Evolutionary conservation across 2,113 vertebrate genomes (phyloP).

Genomic region (Phoenicopterus ruber): DNA sequence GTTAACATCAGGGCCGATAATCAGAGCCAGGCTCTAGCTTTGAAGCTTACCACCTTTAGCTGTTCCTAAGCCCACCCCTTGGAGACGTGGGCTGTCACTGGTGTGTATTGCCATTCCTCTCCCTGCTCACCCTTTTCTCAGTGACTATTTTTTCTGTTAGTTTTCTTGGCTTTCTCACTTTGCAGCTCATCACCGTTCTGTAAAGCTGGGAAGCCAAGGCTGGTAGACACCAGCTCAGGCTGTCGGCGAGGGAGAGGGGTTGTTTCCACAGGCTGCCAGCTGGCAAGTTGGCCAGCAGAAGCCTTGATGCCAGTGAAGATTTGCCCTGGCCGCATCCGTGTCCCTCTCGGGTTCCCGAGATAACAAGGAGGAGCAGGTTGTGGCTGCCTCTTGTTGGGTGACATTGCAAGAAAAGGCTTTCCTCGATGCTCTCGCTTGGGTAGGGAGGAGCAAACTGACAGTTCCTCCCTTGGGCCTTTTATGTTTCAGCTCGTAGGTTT

Average conservation of each 20-base stretch:
- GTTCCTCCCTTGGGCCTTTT: neutral
- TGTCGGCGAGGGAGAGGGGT: neutral
- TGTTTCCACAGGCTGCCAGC: neutral
- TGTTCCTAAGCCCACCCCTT: neutral
- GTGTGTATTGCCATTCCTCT: neutral
- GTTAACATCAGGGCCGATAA: neutral
- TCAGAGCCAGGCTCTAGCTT: neutral
- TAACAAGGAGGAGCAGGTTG: neutral
- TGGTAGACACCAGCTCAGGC: neutral
- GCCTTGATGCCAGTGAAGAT: neutral
- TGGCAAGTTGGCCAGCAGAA: neutral
- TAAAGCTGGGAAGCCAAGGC: neutral
- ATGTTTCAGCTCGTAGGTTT: neutral
- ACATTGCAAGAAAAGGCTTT: neutral
- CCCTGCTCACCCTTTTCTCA: neutral
- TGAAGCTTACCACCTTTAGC: neutral
- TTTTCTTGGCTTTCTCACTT: neutral
- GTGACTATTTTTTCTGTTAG: neutral
- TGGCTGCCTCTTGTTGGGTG: neutral
- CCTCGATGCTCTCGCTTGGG: neutral
- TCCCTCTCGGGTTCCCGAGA: neutral
- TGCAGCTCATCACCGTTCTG: neutral
- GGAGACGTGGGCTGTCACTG: rapidly evolving
- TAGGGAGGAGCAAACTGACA: neutral
- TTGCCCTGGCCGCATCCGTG: neutral